Evolutionary conservation across 2,888 invertebrate genomes (phyloP).

Genomic region (Isotomurus palustris): DNA sequence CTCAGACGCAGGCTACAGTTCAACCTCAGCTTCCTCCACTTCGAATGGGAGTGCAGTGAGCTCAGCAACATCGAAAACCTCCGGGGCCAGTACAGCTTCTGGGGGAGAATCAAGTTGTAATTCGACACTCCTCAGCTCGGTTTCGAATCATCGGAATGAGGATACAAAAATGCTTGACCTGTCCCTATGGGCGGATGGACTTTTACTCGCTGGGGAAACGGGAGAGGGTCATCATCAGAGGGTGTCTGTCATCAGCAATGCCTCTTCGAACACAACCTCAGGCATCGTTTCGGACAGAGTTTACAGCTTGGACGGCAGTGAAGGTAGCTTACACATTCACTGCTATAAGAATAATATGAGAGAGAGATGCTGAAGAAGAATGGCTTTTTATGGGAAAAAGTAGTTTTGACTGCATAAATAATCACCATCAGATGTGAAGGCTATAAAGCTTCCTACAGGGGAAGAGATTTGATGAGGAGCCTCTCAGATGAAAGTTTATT

Average conservation of each 20-base stretch:
- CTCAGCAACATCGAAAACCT: conserved; percentile 22
- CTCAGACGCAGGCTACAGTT: conserved; percentile 11
- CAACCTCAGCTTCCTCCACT: conserved; percentile 2
- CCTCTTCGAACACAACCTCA: conserved; percentile 94
- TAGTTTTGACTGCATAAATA: too few relatives aligned
- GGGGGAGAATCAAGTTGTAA: conserved; percentile 37
- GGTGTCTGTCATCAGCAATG: conserved; percentile 84
- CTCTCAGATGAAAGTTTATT: too few relatives aligned
- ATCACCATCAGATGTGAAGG: too few relatives aligned
- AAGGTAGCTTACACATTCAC: conserved; percentile 48
- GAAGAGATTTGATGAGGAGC: too few relatives aligned
- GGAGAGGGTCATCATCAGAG: conserved; percentile 63
- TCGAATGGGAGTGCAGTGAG: too few relatives aligned
- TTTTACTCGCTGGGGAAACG: conserved; percentile 37
- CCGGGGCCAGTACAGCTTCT: conserved; percentile 22
- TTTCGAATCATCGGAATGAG: conserved; percentile 28
- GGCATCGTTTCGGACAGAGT: conserved; percentile 94
- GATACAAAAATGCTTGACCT: conserved; percentile 46
- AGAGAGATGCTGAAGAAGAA: too few relatives aligned
- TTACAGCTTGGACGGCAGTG: conserved; percentile 86
- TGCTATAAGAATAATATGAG: too few relatives aligned
- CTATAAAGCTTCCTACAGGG: too few relatives aligned
- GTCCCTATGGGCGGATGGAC: conserved; percentile 46
- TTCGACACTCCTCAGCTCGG: conserved; percentile 34
- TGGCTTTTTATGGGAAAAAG: too few relatives aligned